phyloP scores from a whole-genome alignment of 2,797 vertebrate genomes.

The Chelmon rostratus region DNA sequence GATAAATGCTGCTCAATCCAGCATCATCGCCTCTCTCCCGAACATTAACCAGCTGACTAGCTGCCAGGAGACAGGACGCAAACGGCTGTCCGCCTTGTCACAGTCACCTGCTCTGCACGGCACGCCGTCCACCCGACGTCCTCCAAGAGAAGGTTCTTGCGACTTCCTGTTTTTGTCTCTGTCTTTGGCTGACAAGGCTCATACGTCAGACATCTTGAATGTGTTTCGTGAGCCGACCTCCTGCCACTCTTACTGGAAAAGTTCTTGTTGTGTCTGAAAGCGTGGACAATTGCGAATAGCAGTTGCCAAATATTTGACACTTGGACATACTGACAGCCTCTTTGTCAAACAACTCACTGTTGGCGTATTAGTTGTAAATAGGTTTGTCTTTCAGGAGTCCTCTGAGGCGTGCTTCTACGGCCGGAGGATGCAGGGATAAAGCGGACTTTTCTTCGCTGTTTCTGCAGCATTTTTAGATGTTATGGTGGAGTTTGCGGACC shows the following conservation, averaged over 20 bases:
- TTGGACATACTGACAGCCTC: conserved; percentile 16
- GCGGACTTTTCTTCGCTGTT: neutral
- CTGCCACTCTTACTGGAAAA: neutral
- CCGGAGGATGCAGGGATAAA: neutral
- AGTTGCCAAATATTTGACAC: neutral
- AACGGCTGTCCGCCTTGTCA: neutral
- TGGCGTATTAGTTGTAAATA: conserved; percentile 17
- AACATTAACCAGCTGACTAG: neutral
- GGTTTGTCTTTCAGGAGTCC: conserved; percentile 33
- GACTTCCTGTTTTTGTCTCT: neutral
- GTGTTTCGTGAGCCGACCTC: neutral
- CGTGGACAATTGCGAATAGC: too few species aligned
- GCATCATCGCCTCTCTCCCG: too few species aligned
- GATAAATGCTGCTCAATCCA: neutral
- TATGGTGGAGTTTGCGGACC: conserved; percentile 3
- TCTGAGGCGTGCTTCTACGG: conserved; percentile 24
- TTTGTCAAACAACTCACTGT: conserved; percentile 17
- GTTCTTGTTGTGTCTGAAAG: neutral
- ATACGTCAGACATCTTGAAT: neutral
- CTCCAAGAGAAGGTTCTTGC: too few species aligned
- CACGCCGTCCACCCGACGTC: neutral
- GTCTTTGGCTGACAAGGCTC: too few species aligned
- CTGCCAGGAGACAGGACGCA: neutral
- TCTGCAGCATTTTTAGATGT: conserved; percentile 9
- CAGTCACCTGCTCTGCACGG: neutral